Conservation (phyloP, 1,140 invertebrate species). For the Heliconius himera region DNA sequence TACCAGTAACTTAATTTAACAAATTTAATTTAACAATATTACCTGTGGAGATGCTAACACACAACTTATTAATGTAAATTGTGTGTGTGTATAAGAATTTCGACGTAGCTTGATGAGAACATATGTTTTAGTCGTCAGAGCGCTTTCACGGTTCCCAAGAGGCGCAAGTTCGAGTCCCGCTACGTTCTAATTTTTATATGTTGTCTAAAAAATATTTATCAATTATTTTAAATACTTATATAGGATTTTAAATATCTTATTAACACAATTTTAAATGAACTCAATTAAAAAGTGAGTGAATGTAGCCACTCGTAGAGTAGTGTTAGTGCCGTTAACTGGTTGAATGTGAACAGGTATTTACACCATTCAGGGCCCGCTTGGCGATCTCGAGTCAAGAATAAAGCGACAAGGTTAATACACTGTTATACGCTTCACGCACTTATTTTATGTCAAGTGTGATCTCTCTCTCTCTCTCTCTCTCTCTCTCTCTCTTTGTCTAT, state of each 20-base stretch:
- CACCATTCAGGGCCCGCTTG: conserved; percentile 77
- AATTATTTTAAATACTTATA: background rate
- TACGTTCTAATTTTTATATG: too few species aligned
- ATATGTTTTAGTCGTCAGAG: too few species aligned
- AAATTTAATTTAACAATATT: too few species aligned
- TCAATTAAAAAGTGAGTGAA: background rate
- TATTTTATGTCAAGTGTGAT: conserved; percentile 38
- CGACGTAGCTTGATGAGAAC: too few species aligned
- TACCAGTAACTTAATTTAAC: too few species aligned
- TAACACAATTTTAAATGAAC: background rate
- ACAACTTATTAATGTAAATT: too few species aligned
- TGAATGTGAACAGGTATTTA: conserved; percentile 78
- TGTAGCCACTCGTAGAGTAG: conserved; percentile 21
- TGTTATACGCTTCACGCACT: conserved; percentile 59
- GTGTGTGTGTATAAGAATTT: too few species aligned
- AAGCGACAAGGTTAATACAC: conserved; percentile 66
- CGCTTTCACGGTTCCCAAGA: too few species aligned
- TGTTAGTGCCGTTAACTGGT: conserved; percentile 71
- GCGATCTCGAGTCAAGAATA: conserved; percentile 78
- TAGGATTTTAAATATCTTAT: too few species aligned
- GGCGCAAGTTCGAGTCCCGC: too few species aligned
- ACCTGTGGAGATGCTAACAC: too few species aligned
- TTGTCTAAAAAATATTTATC: background rate
- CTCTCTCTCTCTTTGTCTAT: background rate
- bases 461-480: conserved; percentile 22